A percentile compares a stretch with the other conserved stretches of the same genome.
These are phyloP conservation scores for Sebastes alutus DNA, from an alignment of 2,797 vertebrate species.

Conservation along the genomic window DNA sequence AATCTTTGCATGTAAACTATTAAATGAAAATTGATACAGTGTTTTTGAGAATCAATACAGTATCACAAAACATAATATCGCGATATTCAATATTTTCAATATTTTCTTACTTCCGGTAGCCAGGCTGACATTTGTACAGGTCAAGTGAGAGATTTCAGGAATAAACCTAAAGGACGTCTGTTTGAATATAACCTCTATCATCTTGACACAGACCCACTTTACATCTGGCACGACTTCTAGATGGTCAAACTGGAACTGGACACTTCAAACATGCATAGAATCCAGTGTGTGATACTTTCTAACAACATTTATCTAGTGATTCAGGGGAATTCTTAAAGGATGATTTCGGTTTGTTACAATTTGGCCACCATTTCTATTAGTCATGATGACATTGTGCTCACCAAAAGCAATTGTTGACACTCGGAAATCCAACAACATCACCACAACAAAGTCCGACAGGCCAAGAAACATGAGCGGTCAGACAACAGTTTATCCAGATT, in stretches of 20 bases:
- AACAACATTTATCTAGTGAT: too few relatives aligned
- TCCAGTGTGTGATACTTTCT: not conserved
- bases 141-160: not conserved
- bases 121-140: not conserved
- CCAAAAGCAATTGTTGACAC: not conserved
- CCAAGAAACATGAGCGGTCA: not conserved
- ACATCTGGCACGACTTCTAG: not conserved
- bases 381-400: not conserved
- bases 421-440: not conserved
- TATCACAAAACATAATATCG: too few relatives aligned
- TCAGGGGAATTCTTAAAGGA: not conserved
- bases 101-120: too few relatives aligned
- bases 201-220: not conserved
- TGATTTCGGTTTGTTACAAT: not conserved
- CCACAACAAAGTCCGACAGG: not conserved
- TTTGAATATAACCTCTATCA: not conserved
- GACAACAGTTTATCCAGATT: not conserved
- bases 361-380: not conserved
- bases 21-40: accelerated
- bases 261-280: not conserved
- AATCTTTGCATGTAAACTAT: too few relatives aligned
- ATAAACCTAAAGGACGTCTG: not conserved
- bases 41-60: too few relatives aligned
- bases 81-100: too few relatives aligned
- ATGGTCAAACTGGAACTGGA: too few relatives aligned